Conservation (phyloP, 2,113 vertebrate species). For the Todiramphus chloris region DNA sequence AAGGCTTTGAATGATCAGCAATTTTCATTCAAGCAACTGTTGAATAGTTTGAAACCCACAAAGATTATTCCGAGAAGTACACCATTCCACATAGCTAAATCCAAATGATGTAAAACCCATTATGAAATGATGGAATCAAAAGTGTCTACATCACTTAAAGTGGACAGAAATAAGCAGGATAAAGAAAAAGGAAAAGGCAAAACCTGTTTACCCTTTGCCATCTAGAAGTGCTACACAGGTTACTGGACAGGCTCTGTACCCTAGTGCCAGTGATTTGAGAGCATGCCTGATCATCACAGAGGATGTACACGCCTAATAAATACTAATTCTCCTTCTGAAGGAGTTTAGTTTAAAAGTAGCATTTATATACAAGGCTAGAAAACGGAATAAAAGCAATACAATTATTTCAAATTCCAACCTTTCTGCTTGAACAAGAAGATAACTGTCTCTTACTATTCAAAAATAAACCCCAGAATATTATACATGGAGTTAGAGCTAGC, state of each 20-base stretch:
- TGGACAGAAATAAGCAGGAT: background rate
- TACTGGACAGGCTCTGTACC: background rate
- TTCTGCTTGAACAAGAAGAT: background rate
- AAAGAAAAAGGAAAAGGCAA: background rate
- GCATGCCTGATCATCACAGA: background rate
- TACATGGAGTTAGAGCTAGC: background rate
- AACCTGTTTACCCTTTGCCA: background rate
- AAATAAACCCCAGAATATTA: background rate
- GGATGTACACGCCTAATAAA: background rate
- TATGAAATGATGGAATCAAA: slow-evolving; percentile 19
- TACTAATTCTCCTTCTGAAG: background rate
- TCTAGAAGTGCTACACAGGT: background rate
- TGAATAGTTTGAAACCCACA: background rate
- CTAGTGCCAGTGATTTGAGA: background rate
- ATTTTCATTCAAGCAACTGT: slow-evolving; percentile 11
- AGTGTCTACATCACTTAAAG: background rate
- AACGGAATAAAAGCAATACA: background rate
- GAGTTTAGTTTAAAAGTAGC: background rate
- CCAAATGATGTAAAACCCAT: background rate
- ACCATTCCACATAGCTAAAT: background rate
- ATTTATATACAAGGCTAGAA: background rate
- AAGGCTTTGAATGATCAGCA: background rate
- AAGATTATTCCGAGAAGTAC: slow-evolving; percentile 21
- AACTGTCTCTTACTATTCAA: background rate
- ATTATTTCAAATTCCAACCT: background rate